Evolutionary conservation across 2,888 invertebrate genomes (phyloP).

Genomic region (Cistogaster globosa): DNA sequence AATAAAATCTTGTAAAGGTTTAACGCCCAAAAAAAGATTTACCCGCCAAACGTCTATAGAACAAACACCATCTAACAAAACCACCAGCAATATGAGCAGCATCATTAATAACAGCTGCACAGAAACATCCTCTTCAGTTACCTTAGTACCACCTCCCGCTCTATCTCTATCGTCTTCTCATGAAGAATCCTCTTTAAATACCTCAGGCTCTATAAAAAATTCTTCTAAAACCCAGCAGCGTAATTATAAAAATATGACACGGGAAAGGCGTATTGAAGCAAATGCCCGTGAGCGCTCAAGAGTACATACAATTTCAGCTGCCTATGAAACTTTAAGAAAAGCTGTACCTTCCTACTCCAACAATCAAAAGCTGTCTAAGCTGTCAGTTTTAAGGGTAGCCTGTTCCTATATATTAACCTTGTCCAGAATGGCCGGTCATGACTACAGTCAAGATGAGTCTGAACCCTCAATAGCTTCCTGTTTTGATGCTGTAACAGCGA

Average conservation of each 20-base stretch:
- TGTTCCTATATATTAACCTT: slow-evolving; percentile 96
- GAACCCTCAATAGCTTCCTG: slow-evolving; percentile 88
- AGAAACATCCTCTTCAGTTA: slow-evolving; percentile 43
- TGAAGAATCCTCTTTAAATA: slow-evolving; percentile 71
- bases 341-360: slow-evolving; percentile 96
- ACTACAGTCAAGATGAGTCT: slow-evolving; percentile 86
- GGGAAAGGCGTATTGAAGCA: slow-evolving; percentile 95
- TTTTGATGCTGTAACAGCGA: slow-evolving; percentile 93
- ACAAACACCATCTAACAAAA: slow-evolving; percentile 49
- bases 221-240: slow-evolving; percentile 86
- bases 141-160: slow-evolving; percentile 54
- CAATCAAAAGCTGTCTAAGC: slow-evolving; percentile 95
- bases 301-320: slow-evolving; percentile 97
- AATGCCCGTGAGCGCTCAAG: slow-evolving; percentile 96
- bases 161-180: slow-evolving; percentile 72
- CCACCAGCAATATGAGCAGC: not conserved
- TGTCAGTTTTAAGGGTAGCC: slow-evolving; percentile 95
- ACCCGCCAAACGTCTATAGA: slow-evolving; percentile 70
- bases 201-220: slow-evolving; percentile 61
- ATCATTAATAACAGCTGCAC: not conserved
- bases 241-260: slow-evolving; percentile 97
- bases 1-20: slow-evolving; percentile 7
- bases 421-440: slow-evolving; percentile 89
- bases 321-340: slow-evolving; percentile 93
- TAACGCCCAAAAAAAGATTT: slow-evolving; percentile 64